Evolutionary conservation across 2,888 invertebrate species (phyloP), one percentile per base, ranked within the genome.

Genomic region (Plusia festucae): DNA sequence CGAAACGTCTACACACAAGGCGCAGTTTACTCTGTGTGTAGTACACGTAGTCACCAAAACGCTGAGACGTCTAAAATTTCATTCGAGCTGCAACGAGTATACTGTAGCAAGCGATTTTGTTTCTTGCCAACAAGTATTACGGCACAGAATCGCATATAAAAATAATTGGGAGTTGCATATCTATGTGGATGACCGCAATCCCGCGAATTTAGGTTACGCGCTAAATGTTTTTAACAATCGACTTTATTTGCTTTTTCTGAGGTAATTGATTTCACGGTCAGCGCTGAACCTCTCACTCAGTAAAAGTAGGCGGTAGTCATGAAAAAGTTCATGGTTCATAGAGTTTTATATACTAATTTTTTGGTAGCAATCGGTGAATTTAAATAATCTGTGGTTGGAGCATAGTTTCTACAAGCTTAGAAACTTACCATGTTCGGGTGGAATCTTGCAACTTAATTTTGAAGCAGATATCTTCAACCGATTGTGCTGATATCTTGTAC

Each of bases 261-360:
- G 58, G 65, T 71, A 75, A 82, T 82, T 79, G 77, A 82, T 81
- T 82, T 79, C 65, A 82, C 70, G 70, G 71, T 66, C 60, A 64
- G 24, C 52, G 67, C 60, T 51, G 68, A 63, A 67, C 71, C 82
- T 81, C 76, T 80, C 79, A 54, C 79, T 75, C 20, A 53, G 71
- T 61, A 78, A 70, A 77, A 78, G 79, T 72, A 70, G 76, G 64
- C 60, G 32, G 49, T 56, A 54, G 52, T 60, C 40, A 68, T 72
- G 51, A 58, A 73, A 68, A 76, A 68, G 62, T 70, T 80, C 68
- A 79, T 60, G 80, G 77, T 73, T 78, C 77, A 73, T 53, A 53
- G 60, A 72, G 16, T 51, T 65, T 62, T 52, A 32, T 11, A 32
- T 20, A 51, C 24, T 27, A 65, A 60, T 54, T 62, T 55, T 76